Conservation (phyloP, 2,888 invertebrate species). For the Acronicta leporina region DNA sequence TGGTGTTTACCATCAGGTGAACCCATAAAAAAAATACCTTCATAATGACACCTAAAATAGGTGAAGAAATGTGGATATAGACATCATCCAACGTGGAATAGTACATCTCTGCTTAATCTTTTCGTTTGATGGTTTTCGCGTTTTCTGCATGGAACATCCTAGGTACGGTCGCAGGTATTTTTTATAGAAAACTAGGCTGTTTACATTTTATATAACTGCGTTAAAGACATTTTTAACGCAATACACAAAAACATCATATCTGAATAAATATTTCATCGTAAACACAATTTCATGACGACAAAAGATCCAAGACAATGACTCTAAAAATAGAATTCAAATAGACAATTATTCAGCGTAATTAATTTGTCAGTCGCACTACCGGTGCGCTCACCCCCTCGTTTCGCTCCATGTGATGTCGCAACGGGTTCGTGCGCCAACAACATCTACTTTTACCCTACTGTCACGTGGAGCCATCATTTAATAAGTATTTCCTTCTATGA, state of each 20-base stretch:
- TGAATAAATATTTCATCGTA: slow-evolving; percentile 1
- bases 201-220: too few relatives aligned
- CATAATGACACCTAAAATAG: too few relatives aligned
- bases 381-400: slow-evolving; percentile 16
- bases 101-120: too few relatives aligned
- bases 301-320: slow-evolving; percentile 23
- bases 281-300: slow-evolving; percentile 11
- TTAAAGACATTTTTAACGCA: too few relatives aligned
- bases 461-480: slow-evolving; percentile 28
- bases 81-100: too few relatives aligned
- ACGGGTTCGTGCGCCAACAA: slow-evolving; percentile 30
- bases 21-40: too few relatives aligned
- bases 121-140: too few relatives aligned
- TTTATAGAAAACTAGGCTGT: too few relatives aligned
- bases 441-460: slow-evolving; percentile 26
- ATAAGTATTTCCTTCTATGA: slow-evolving; percentile 34
- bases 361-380: slow-evolving; percentile 30
- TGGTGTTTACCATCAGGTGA: too few relatives aligned
- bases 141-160: too few relatives aligned
- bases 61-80: too few relatives aligned
- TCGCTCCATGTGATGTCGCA: slow-evolving; percentile 20
- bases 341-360: slow-evolving; percentile 20
- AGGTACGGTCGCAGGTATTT: too few relatives aligned
- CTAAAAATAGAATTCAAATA: slow-evolving; percentile 4
- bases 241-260: neutral